A percentile compares a stretch with the other conserved stretches of the same genome.
Evolutionary conservation across 2,888 invertebrate genomes (phyloP).

Genomic region (Nomada hirtipes): DNA sequence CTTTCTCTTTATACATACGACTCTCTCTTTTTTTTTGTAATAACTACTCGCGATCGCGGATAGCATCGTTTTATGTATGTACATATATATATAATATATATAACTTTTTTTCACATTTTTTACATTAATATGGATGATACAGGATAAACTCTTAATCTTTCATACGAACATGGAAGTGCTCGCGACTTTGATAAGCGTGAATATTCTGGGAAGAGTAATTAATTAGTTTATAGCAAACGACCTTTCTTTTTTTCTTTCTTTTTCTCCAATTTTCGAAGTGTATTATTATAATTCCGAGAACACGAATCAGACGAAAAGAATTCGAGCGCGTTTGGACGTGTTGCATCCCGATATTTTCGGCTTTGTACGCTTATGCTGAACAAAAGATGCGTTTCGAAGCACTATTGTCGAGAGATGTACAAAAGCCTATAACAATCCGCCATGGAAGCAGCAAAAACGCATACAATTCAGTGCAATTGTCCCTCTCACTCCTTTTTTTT

Average conservation of each 20-base stretch:
- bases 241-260: conserved; percentile 6
- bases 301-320: conserved; percentile 16
- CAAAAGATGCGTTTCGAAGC: conserved; percentile 17
- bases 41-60: conserved; percentile 31
- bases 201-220: conserved; percentile 43
- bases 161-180: conserved; percentile 21
- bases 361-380: conserved; percentile 14
- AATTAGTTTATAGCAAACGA: conserved; percentile 43
- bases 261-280: conserved; percentile 20
- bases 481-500: background rate
- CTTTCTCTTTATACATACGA: conserved; percentile 37
- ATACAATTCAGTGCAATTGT: background rate
- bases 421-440: background rate
- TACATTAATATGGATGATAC: conserved; percentile 55
- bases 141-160: conserved; percentile 29
- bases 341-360: background rate
- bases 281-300: background rate
- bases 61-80: conserved; percentile 40
- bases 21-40: conserved; percentile 14
- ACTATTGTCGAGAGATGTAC: background rate
- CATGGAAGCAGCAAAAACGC: background rate
- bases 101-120: conserved; percentile 33
- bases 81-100: conserved; percentile 52
- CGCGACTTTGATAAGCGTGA: conserved; percentile 41
- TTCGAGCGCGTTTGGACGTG: background rate